These are phyloP conservation scores for Melanotaenia nigrans DNA, from an alignment of 2,797 vertebrate genomes.

Conservation along the genomic window DNA sequence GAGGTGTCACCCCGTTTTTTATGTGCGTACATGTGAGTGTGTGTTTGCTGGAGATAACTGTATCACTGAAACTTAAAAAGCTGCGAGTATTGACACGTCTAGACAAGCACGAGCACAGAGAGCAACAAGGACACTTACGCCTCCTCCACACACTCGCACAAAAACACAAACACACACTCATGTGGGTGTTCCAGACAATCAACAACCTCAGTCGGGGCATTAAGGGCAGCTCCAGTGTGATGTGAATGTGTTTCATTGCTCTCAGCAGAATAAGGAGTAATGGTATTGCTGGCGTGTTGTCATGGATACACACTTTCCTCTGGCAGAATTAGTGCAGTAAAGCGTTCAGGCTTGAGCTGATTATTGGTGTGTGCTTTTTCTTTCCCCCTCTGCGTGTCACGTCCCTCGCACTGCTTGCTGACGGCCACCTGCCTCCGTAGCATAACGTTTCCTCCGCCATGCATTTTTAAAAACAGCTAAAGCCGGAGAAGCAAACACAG, in stretches of 20 bases:
- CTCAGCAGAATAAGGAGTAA: constrained; percentile 60
- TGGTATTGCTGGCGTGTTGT: constrained; percentile 74
- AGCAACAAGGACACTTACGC: constrained; percentile 62
- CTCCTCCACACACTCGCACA: constrained; percentile 13
- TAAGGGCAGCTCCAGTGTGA: constrained; percentile 63
- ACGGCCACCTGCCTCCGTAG: constrained; percentile 64
- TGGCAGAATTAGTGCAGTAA: constrained; percentile 72
- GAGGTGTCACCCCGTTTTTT: constrained; percentile 36
- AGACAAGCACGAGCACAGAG: constrained; percentile 60
- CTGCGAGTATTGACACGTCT: constrained; percentile 65
- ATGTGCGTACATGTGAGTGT: constrained; percentile 13
- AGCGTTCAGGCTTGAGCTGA: constrained; percentile 66
- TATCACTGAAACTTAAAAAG: constrained; percentile 58
- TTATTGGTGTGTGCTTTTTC: constrained; percentile 45
- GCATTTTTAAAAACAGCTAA: constrained; percentile 67
- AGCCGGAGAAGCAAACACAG: constrained; percentile 61
- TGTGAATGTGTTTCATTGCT: constrained; percentile 68
- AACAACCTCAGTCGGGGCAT: constrained; percentile 66
- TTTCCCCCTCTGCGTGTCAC: constrained; percentile 31
- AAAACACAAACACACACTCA: constrained; percentile 20
- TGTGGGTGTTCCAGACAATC: constrained; percentile 58
- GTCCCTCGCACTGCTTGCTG: constrained; percentile 50
- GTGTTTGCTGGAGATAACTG: constrained; percentile 52
- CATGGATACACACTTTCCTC: constrained; percentile 75
- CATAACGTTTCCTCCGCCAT: constrained; percentile 57